Evolutionary conservation across 2,888 invertebrate species (phyloP).

Genomic region (Diaprepes abbreviatus): DNA sequence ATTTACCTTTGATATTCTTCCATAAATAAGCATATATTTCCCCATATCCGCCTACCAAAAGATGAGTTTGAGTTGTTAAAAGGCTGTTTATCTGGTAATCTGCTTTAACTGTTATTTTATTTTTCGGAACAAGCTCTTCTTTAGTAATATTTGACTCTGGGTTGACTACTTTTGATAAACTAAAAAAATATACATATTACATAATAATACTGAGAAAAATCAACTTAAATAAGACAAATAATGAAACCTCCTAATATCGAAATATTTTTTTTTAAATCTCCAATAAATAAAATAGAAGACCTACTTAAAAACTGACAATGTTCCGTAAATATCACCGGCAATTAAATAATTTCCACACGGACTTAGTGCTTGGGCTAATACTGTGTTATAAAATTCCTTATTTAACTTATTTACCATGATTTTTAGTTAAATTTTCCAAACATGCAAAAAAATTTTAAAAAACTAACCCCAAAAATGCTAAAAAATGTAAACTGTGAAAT

Average conservation of each 20-base stretch:
- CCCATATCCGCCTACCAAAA: constrained; percentile 82
- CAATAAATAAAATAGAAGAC: constrained; percentile 63
- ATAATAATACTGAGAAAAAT: too few relatives aligned
- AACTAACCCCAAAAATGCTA: neutral
- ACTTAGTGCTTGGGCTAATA: constrained; percentile 86
- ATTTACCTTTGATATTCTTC: constrained; percentile 74
- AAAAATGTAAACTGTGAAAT: neutral
- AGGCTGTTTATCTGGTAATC: constrained; percentile 79
- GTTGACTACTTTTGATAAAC: constrained; percentile 74
- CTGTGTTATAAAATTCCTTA: constrained; percentile 83
- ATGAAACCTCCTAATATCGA: too few relatives aligned
- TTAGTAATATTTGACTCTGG: constrained; percentile 71
- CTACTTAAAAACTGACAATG: constrained; percentile 86
- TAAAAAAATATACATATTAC: constrained; percentile 64
- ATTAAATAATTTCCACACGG: constrained; percentile 86
- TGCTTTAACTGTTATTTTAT: constrained; percentile 74
- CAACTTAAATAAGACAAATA: neutral
- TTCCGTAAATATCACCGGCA: constrained; percentile 88
- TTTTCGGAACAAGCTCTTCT: constrained; percentile 74
- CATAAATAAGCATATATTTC: constrained; percentile 84
- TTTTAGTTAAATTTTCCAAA: constrained; percentile 27
- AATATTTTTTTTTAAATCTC: too few relatives aligned
- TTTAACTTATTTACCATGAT: constrained; percentile 61
- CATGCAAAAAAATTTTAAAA: neutral
- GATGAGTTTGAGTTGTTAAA: constrained; percentile 75